Percentiles rank a stretch among this genome's conserved stretches.
phyloP scores from a whole-genome alignment of 1,140 invertebrate species.

The Euura saliciscinereae region DNA sequence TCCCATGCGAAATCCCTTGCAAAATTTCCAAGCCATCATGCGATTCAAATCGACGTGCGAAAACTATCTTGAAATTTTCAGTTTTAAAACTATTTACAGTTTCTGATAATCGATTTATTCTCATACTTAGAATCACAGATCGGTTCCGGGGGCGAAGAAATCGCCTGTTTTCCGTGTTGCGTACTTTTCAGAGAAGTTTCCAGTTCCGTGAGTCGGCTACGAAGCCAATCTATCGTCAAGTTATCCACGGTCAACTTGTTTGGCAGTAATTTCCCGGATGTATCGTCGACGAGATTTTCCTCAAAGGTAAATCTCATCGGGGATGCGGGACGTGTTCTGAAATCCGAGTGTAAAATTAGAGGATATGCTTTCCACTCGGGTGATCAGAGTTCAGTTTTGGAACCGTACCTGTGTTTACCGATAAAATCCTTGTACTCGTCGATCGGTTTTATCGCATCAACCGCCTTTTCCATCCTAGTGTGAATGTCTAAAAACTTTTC shows the following conservation, averaged over 20 bases:
- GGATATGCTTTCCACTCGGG: no score
- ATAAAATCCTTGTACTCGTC: conserved; percentile 86
- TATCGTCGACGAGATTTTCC: conserved; percentile 81
- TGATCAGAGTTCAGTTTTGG: no score
- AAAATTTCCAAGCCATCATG: no score
- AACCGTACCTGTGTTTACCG: conserved; percentile 77
- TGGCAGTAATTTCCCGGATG: conserved; percentile 78
- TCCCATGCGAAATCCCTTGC: no score
- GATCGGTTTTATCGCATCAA: conserved; percentile 75
- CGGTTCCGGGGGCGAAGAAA: conserved; percentile 44
- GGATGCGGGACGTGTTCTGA: conserved; percentile 75
- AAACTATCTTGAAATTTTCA: no score
- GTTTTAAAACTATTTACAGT: no score
- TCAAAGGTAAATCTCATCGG: conserved; percentile 84
- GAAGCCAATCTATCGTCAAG: conserved; percentile 85
- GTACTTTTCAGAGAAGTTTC: conserved; percentile 63
- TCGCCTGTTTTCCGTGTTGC: conserved; percentile 48
- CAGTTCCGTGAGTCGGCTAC: conserved; percentile 76
- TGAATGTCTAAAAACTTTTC: conserved; percentile 80
- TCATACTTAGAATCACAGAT: conserved; percentile 49
- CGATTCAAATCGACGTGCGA: no score
- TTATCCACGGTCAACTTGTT: conserved; percentile 90
- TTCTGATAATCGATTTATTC: no score
- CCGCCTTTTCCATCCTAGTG: conserved; percentile 70
- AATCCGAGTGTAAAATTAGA: not conserved